Conservation (phyloP, 2,113 vertebrate species). For the Tyrannus savana region DNA sequence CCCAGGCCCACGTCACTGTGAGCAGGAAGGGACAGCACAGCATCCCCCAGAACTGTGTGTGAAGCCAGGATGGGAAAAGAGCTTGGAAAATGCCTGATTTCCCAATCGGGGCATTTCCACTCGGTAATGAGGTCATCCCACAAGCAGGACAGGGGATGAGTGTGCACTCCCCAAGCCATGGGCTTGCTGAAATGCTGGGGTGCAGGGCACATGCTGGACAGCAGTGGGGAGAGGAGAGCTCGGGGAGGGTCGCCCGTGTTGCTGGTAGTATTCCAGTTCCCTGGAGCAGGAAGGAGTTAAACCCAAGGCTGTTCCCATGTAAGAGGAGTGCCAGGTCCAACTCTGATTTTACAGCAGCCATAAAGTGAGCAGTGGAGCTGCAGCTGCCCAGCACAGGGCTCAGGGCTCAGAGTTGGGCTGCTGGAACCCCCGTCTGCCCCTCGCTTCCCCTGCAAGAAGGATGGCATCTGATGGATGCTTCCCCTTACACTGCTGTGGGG, state of each 20-base stretch:
- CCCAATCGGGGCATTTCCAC: neutral
- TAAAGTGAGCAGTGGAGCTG: rapidly evolving
- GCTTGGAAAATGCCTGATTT: neutral
- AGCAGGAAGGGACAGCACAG: neutral
- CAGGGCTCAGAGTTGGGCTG: neutral
- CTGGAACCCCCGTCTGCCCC: rapidly evolving
- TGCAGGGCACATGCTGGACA: neutral
- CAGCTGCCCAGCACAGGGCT: neutral
- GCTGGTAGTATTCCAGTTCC: neutral
- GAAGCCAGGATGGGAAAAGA: neutral
- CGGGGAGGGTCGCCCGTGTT: rapidly evolving
- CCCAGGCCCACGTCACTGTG: rapidly evolving
- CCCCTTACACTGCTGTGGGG: neutral
- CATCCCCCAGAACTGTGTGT: rapidly evolving
- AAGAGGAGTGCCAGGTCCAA: neutral
- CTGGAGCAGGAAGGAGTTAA: rapidly evolving
- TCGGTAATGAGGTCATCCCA: rapidly evolving
- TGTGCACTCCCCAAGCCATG: rapidly evolving
- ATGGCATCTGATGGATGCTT: neutral
- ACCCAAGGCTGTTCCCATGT: neutral
- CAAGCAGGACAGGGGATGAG: neutral
- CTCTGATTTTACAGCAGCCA: neutral
- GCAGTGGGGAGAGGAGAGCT: neutral
- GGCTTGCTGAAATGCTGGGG: rapidly evolving
- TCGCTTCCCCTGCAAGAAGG: neutral